These are phyloP conservation scores for Pseudanteris insignis DNA, from an alignment of 2,888 invertebrate genomes.

Conservation along the genomic window DNA sequence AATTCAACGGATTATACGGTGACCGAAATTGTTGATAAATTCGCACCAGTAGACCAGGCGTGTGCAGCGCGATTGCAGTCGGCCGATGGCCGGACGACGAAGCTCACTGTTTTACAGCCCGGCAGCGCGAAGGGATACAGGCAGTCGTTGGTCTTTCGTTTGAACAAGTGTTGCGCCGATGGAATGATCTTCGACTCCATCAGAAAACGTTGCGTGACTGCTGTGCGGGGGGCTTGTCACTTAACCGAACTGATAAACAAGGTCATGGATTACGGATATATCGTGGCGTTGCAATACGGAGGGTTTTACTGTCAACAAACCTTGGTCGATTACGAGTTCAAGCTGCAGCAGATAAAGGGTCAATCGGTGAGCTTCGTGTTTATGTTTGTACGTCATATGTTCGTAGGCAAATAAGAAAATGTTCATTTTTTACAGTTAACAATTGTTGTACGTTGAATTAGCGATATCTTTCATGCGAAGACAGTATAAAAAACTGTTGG, in stretches of 20 bases:
- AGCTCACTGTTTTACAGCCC: neutral
- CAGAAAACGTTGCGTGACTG: neutral
- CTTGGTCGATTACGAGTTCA: neutral
- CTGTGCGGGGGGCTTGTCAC: too few relatives aligned
- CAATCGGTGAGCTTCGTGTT: too few relatives aligned
- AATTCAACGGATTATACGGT: neutral
- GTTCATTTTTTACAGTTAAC: neutral
- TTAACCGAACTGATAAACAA: neutral
- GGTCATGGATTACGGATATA: neutral
- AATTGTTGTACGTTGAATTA: neutral
- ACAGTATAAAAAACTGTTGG: too few relatives aligned
- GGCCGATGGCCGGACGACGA: neutral
- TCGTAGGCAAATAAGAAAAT: too few relatives aligned
- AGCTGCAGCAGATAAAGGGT: neutral
- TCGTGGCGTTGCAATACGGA: neutral
- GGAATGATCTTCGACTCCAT: neutral
- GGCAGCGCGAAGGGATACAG: neutral
- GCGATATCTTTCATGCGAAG: too few relatives aligned
- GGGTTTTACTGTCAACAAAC: neutral
- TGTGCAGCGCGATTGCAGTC: neutral
- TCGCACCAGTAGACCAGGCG: neutral
- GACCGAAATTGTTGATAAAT: neutral
- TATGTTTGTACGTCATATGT: too few relatives aligned
- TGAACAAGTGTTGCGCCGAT: conserved; percentile 3
- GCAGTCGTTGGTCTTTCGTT: neutral